phyloP scores from a whole-genome alignment of 23 tunicate genomes.

The Ascidia mentula region DNA sequence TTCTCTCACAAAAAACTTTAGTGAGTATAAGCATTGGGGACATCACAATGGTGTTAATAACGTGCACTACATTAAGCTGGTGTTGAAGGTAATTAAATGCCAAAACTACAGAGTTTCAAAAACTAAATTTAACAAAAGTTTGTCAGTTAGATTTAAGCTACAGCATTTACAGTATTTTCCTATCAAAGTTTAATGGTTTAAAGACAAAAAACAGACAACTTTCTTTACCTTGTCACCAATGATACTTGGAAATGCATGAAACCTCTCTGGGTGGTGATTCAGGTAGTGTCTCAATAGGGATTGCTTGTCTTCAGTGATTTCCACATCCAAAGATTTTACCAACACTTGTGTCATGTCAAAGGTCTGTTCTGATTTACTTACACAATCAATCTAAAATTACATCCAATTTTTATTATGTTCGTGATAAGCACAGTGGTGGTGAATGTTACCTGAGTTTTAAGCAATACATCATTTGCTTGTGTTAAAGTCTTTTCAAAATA shows the following conservation, averaged over 20 bases:
- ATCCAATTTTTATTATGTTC: too few species aligned
- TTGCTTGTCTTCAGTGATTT: slow-evolving; percentile 45
- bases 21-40: too few species aligned
- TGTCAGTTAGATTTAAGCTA: too few species aligned
- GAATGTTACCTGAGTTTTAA: not conserved
- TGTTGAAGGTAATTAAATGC: too few species aligned
- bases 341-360: slow-evolving; percentile 1
- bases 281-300: slow-evolving; percentile 40
- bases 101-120: too few species aligned
- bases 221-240: slow-evolving; percentile 75
- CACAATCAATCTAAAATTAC: not conserved
- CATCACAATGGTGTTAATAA: too few species aligned
- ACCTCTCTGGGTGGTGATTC: slow-evolving; percentile 65
- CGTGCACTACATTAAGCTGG: too few species aligned
- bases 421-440: not conserved
- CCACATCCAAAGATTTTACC: slow-evolving; percentile 49
- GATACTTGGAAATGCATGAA: slow-evolving; percentile 65
- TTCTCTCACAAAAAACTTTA: too few species aligned
- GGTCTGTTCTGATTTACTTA: not conserved
- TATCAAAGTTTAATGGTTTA: too few species aligned
- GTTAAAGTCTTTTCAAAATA: not conserved
- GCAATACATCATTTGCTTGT: not conserved
- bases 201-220: too few species aligned
- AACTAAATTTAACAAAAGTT: too few species aligned
- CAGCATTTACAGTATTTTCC: too few species aligned